Conservation (phyloP, 2,888 invertebrate genomes). For the Polia nebulosa region DNA sequence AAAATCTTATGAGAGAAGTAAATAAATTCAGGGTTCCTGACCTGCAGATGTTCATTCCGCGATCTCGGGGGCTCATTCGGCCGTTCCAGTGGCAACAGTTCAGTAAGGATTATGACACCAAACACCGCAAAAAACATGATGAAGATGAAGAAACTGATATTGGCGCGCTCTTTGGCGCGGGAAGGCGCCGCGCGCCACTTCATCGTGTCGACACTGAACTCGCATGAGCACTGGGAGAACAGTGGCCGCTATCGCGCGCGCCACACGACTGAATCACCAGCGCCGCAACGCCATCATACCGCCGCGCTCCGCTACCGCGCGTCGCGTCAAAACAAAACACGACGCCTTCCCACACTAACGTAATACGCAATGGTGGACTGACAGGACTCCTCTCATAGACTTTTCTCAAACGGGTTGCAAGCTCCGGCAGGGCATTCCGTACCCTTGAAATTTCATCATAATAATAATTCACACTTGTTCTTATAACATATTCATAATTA, state of each 20-base stretch:
- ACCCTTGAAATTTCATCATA: conserved; percentile 39
- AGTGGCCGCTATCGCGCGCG: conserved; percentile 74
- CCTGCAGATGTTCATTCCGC: conserved; percentile 94
- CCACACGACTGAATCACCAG: conserved; percentile 79
- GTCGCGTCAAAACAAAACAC: conserved; percentile 77
- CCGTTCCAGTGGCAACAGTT: conserved; percentile 92
- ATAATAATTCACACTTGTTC: neutral
- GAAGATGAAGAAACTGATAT: conserved; percentile 97
- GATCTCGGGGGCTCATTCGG: conserved; percentile 91
- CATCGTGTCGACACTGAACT: conserved; percentile 79
- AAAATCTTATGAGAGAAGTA: conserved; percentile 24
- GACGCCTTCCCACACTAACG: conserved; percentile 73
- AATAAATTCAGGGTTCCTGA: conserved; percentile 66
- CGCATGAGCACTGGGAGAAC: conserved; percentile 76
- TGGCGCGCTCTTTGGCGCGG: conserved; percentile 94
- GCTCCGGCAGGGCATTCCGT: conserved; percentile 55
- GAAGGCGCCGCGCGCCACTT: conserved; percentile 89
- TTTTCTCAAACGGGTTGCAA: conserved; percentile 75
- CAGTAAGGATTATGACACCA: conserved; percentile 96
- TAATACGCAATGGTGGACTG: conserved; percentile 69
- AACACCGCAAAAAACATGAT: conserved; percentile 97
- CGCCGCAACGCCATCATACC: conserved; percentile 75
- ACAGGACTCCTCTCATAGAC: conserved; percentile 68
- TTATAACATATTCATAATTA: neutral
- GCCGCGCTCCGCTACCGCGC: conserved; percentile 68